Evolutionary conservation across 2,888 invertebrate genomes (phyloP).

Genomic region (Penaeus monodon): DNA sequence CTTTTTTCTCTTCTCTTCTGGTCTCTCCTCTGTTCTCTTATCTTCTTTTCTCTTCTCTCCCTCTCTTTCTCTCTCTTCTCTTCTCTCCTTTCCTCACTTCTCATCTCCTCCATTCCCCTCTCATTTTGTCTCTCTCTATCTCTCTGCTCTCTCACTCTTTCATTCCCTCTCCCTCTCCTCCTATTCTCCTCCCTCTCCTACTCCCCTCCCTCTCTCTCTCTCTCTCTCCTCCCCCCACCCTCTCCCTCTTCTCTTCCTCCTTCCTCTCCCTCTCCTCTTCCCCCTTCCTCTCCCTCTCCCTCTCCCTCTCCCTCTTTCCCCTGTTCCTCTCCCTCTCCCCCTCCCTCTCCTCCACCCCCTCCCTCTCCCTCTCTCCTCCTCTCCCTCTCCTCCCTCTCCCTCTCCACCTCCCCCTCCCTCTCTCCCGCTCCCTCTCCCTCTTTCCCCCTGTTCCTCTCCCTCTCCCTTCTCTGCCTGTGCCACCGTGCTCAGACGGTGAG

Average conservation of each 20-base stretch:
- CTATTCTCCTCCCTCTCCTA: too few relatives aligned
- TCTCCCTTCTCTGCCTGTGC: neutral
- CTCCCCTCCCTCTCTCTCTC: too few relatives aligned
- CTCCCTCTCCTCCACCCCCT: neutral
- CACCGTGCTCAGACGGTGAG: too few relatives aligned
- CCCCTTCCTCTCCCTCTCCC: too few relatives aligned
- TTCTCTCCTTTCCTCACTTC: neutral
- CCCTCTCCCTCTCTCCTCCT: neutral
- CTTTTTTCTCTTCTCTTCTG: too few relatives aligned
- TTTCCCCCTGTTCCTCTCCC: too few relatives aligned
- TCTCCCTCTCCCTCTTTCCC: too few relatives aligned
- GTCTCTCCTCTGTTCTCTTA: neutral
- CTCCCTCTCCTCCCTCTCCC: neutral
- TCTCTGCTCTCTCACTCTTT: neutral
- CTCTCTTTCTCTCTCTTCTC: neutral
- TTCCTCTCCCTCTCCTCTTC: neutral
- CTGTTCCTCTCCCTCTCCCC: too few relatives aligned
- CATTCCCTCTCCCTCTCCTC: too few relatives aligned
- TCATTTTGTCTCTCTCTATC: neutral
- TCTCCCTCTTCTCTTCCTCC: neutral
- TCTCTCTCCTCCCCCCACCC: neutral
- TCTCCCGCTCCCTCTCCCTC: neutral
- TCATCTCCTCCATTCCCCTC: neutral
- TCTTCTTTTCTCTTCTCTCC: neutral
- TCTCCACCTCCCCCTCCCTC: neutral